Base-by-base conservation (phyloP, 1,140 invertebrate genomes). In the Drosophila tristis region DNA sequence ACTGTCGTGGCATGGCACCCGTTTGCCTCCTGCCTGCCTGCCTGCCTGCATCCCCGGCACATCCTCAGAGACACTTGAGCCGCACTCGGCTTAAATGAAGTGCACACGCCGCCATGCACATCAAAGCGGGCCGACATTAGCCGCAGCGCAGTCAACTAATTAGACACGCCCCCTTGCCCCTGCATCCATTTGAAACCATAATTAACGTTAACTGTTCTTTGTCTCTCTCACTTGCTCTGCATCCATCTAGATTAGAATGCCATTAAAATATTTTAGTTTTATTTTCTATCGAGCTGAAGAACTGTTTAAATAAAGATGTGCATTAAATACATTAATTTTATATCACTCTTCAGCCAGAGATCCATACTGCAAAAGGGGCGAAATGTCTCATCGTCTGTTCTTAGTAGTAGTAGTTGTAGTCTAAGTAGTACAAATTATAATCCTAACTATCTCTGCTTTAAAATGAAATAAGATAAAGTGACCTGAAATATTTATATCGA, bases 71-170 rank as follows among this genome's bases (percentile, higher is more conserved):
- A 82, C 82, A 87, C 84, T 82, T 87, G 84, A 82, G 79, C 66
- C 68, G 71, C 82, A 89, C 82, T 87, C 84, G 78, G 65, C 84
- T 86, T 87, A 87, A 87, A 87, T 87, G 82, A 87, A 87, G 82
- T 87, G 82, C 82, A 87, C 67, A 87, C 84, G 82, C 78, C 75
- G 78, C 54, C 75, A 66, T 89, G 84, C 79, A 87, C 82, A 87
- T 87, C 82, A 87, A 87, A 87, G 82, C 48, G 43, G 16, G 67
- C 82, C 78, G 82, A 51, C 77, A 70, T 70, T 67, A 78, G 62
- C 61, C 57, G 62, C 50, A 47, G 42, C 58, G 60, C 45, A 68
- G 70, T 72, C 70, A 78, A 63, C 84, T 87, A 87, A 87, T 87
- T 87, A 87, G 82, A 71, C 70, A 87, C 82, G 84, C 78, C 78